Percentiles rank a stretch among this genome's conserved stretches.
Evolutionary conservation across 23 tunicate genomes (phyloP).

Genomic region (Trididemnum nubilum): DNA sequence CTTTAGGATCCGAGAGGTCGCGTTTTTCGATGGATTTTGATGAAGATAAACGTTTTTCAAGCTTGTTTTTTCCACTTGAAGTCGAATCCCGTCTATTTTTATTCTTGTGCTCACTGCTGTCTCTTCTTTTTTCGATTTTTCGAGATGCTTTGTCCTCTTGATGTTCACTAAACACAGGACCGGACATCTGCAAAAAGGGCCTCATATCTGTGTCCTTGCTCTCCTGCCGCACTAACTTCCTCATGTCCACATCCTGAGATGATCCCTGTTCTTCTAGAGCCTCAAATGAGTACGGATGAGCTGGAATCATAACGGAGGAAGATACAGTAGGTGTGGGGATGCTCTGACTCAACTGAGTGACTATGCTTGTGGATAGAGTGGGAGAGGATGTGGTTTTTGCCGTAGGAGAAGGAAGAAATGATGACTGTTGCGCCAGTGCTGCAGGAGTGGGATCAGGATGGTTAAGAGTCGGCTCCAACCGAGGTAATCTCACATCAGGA

Average conservation of each 20-base stretch:
- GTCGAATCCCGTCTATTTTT: neutral
- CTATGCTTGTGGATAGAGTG: neutral
- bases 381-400: neutral
- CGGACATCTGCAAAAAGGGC: neutral
- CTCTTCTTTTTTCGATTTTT: neutral
- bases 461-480: neutral
- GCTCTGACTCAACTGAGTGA: neutral
- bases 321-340: neutral
- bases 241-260: neutral
- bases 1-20: neutral
- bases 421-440: neutral
- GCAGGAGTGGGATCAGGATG: no score
- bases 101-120: neutral
- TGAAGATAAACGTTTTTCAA: no score
- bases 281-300: neutral
- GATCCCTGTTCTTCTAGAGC: neutral
- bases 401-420: neutral
- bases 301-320: neutral
- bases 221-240: neutral
- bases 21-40: neutral
- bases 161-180: neutral
- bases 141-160: neutral
- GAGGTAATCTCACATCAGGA: neutral
- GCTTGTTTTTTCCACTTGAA: no score
- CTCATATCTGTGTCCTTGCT: constrained; percentile 16